phyloP scores from a whole-genome alignment of 2,888 invertebrate species.

The Melipona bicolor region DNA sequence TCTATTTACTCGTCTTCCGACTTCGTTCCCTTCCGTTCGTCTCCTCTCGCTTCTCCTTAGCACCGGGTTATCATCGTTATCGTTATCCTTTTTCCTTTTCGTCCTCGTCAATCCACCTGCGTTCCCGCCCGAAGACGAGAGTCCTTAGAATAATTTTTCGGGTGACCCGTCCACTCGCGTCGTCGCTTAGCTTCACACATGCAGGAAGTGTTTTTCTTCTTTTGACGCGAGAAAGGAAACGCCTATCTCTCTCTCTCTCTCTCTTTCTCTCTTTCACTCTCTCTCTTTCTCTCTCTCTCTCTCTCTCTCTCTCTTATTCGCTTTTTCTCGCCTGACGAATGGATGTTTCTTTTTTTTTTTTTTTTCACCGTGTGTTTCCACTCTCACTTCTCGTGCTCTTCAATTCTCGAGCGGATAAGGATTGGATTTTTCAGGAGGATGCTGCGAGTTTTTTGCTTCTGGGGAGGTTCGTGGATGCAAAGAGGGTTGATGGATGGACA shows the following conservation, averaged over 20 bases:
- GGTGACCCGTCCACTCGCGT: conserved; percentile 81
- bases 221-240: conserved; percentile 68
- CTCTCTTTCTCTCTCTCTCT: not conserved
- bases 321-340: conserved; percentile 62
- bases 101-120: conserved; percentile 28
- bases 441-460: not conserved
- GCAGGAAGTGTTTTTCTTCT: conserved; percentile 83
- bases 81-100: not conserved
- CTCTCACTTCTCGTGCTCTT: conserved; percentile 61
- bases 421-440: conserved; percentile 59
- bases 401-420: conserved; percentile 62
- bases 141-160: conserved; percentile 71
- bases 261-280: not conserved
- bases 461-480: not conserved
- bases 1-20: conserved; percentile 58
- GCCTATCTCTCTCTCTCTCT: conserved; percentile 28
- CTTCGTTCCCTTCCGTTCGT: not conserved
- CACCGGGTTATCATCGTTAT: conserved; percentile 6
- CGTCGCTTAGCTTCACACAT: conserved; percentile 72
- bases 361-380: conserved; percentile 61
- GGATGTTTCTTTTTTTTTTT: not conserved
- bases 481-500: conserved; percentile 34
- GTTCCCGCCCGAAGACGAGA: conserved; percentile 64
- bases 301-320: not conserved
- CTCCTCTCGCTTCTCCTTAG: not conserved